phyloP scores from a whole-genome alignment of 2,888 invertebrate genomes.

The Noctua pronuba region DNA sequence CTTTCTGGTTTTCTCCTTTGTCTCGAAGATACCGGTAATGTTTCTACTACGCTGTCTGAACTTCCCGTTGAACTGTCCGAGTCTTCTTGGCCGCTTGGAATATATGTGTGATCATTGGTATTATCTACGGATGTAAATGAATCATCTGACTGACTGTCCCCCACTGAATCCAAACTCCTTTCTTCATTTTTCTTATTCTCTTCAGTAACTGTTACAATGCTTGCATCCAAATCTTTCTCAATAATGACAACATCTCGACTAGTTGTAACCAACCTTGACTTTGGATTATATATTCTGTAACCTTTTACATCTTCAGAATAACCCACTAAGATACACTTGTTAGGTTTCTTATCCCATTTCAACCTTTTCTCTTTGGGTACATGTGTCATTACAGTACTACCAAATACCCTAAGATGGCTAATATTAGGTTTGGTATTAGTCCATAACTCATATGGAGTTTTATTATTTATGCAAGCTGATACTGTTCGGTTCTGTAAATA shows the following conservation, averaged over 20 bases:
- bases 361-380: neutral
- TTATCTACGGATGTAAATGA: neutral
- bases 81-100: too few relatives aligned
- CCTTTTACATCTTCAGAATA: constrained; percentile 13
- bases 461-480: too few relatives aligned
- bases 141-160: neutral
- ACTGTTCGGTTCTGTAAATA: too few relatives aligned
- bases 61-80: neutral
- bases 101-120: neutral
- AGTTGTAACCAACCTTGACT: neutral
- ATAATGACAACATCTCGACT: constrained; percentile 22
- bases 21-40: too few relatives aligned
- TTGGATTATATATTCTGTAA: constrained; percentile 19
- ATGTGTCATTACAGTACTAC: constrained; percentile 17
- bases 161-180: neutral
- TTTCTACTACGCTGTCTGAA: too few relatives aligned
- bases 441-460: constrained; percentile 54
- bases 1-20: too few relatives aligned
- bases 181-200: too few relatives aligned
- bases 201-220: too few relatives aligned
- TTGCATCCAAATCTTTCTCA: neutral
- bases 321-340: neutral
- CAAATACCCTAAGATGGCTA: constrained; percentile 22
- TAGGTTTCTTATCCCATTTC: constrained; percentile 4
- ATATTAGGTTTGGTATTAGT: constrained; percentile 23